phyloP scores from a whole-genome alignment of 2,113 vertebrate genomes.

The Mesoclemmys tuberculata region DNA sequence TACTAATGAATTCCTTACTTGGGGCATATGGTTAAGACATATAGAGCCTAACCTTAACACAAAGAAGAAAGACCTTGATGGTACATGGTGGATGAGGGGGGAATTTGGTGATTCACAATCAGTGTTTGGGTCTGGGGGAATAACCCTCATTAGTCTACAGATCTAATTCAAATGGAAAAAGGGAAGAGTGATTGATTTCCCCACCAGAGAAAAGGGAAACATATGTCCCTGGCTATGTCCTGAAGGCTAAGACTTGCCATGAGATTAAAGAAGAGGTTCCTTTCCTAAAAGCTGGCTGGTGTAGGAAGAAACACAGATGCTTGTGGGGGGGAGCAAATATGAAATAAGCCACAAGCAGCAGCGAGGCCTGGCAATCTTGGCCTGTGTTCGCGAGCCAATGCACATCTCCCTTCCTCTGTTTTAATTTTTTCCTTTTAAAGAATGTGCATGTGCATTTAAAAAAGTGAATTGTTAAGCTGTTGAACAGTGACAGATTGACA shows the following conservation, averaged over 20 bases:
- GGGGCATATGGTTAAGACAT: conserved; percentile 74
- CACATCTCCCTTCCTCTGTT: background rate
- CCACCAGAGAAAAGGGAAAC: background rate
- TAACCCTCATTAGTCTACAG: background rate
- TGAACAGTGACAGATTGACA: background rate
- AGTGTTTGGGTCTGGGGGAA: background rate
- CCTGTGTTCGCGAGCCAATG: background rate
- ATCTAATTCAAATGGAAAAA: background rate
- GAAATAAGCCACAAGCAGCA: background rate
- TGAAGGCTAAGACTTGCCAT: background rate
- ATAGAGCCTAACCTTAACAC: conserved; percentile 64
- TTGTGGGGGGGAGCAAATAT: background rate
- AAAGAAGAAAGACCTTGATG: conserved; percentile 56
- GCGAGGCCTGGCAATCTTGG: background rate
- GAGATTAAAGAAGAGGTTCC: background rate
- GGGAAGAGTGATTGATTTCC: background rate
- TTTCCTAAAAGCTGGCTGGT: background rate
- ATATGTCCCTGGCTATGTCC: background rate
- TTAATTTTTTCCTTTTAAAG: background rate
- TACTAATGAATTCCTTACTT: conserved; percentile 83
- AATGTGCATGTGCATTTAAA: background rate
- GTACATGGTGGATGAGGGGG: conserved; percentile 19
- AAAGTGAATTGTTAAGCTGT: background rate
- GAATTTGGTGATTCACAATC: background rate
- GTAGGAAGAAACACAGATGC: background rate